Evolutionary conservation across 2,113 vertebrate genomes (phyloP), one percentile per base, ranked within the genome.

Genomic region (Protobothrops flavoviridis): DNA sequence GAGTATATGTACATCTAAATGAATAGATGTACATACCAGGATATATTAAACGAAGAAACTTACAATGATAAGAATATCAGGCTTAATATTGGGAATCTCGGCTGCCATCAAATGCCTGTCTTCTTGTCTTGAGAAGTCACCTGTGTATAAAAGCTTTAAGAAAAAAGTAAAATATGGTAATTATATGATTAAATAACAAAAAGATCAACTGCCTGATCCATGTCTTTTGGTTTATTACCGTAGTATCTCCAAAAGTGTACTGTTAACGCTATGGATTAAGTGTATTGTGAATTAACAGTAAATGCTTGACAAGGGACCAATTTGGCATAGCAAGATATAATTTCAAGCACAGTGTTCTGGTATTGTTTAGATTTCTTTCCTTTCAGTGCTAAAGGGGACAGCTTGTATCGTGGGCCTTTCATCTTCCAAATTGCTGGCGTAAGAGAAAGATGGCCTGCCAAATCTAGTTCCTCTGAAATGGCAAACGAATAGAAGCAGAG

Each of bases 101-200:
- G 99, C 99, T 91, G 99, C 99, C 99, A 99, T 99, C 85, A 99
- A 97, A 94, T 99, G 99, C 93, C 99, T 98, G 94, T 99, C 99
- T 96, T 99, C 99, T 95, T 99, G 99, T 92, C 99, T 98, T 91
- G 99, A 99, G 97, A 99, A 99, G 96, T 99, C 99, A 90, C 99
- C 99, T 10, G 99, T 99, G 92, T 99, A 99, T 91, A 99, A 97
- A 92, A 99, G 98, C 99, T 99, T 74, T 88, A 81, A 94, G 56
- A 95, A 61, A 96, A 50, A 94, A 50, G 94, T 29, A 88, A 93
- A 26, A 20, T 88, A 33, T 1, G 92, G 11, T 61, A 64, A 87
- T 93, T 33, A 59, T 13, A 61, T 33, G 89, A 55, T 8, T 1
- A 33, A 90, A 6, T 5, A 39, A 43, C n/a, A 88, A 12, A 48